Conservation (phyloP, 1,140 invertebrate species). For the Apocrypta bakeri region DNA sequence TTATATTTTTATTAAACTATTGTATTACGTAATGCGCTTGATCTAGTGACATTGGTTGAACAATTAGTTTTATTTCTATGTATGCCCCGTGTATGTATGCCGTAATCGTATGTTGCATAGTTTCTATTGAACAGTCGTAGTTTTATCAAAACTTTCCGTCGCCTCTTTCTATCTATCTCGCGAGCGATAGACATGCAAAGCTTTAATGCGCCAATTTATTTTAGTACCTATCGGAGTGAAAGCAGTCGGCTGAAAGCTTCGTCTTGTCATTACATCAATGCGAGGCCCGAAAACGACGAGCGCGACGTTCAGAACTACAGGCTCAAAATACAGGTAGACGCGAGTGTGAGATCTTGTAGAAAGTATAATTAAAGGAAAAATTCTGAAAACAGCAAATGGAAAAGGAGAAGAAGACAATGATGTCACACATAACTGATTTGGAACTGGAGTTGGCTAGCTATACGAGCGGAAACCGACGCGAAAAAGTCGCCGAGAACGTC, state of each 20-base stretch:
- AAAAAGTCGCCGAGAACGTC: conserved; percentile 69
- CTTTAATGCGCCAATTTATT: conserved; percentile 50
- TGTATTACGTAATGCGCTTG: too few relatives aligned
- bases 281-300: conserved; percentile 54
- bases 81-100: too few relatives aligned
- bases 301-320: conserved; percentile 54
- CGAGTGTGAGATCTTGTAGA: too few relatives aligned
- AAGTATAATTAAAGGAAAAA: neutral
- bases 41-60: too few relatives aligned
- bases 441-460: conserved; percentile 61
- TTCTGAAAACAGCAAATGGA: conserved; percentile 65
- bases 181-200: conserved; percentile 17
- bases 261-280: conserved; percentile 59
- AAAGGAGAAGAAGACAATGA: conserved; percentile 63
- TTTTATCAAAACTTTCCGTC: too few relatives aligned
- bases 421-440: conserved; percentile 61
- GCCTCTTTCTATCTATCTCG: neutral
- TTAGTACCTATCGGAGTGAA: conserved; percentile 69
- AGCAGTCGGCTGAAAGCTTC: conserved; percentile 61
- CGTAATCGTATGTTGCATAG: too few relatives aligned
- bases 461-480: conserved; percentile 57
- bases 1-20: too few relatives aligned
- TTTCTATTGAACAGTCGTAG: too few relatives aligned
- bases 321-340: conserved; percentile 64
- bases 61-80: too few relatives aligned